phyloP scores from a whole-genome alignment of 2,797 vertebrate species.

The Alfaro cultratus region DNA sequence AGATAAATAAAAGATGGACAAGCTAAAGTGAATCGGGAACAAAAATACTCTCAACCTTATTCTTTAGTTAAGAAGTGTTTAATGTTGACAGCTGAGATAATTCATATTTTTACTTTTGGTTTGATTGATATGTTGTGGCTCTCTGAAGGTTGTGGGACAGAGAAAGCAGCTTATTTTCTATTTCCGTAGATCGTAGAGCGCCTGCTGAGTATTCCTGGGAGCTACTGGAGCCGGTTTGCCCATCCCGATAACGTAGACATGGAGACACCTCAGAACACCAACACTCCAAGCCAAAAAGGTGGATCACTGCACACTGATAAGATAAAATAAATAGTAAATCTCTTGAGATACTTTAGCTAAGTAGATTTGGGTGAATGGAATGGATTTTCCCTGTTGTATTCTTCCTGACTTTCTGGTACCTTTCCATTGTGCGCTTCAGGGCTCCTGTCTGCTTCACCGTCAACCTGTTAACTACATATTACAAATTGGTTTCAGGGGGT shows the following conservation, averaged over 20 bases:
- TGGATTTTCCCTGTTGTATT: background rate
- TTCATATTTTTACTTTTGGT: background rate
- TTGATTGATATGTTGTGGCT: background rate
- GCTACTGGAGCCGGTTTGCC: constrained; percentile 89
- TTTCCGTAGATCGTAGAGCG: constrained; percentile 85
- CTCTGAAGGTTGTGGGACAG: background rate
- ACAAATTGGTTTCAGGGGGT: background rate
- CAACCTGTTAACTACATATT: background rate
- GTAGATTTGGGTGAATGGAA: background rate
- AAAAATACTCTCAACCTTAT: background rate
- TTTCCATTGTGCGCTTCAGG: background rate
- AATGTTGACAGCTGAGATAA: background rate
- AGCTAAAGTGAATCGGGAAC: background rate
- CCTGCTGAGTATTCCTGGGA: constrained; percentile 85
- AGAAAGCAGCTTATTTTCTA: background rate
- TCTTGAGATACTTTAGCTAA: background rate
- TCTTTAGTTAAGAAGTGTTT: background rate
- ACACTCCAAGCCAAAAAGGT: constrained; percentile 87
- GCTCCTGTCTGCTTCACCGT: background rate
- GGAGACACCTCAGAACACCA: constrained; percentile 75
- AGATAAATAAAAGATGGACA: too few species aligned
- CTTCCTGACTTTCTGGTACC: background rate
- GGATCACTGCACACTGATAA: constrained; percentile 10
- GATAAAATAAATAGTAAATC: background rate
- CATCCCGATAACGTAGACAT: constrained; percentile 77